Conservation (phyloP, 2,797 vertebrate species). For the Pseudochaenichthys georgianus region DNA sequence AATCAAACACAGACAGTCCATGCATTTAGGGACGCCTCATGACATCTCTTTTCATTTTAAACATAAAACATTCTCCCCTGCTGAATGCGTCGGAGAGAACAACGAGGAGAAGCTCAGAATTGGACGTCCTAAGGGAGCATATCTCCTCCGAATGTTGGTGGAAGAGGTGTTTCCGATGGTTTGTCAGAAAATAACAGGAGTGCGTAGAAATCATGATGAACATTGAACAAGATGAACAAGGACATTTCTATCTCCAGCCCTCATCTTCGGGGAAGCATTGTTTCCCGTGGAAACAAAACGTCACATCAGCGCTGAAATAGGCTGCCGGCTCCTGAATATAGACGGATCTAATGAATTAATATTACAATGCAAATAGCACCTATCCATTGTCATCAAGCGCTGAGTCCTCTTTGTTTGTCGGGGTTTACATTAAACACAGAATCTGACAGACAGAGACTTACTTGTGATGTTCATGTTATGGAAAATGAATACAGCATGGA, state of each 20-base stretch:
- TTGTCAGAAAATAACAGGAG: conserved; percentile 54
- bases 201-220: conserved; percentile 66
- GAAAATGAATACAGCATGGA: conserved; percentile 78
- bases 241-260: conserved; percentile 64
- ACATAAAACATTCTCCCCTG: conserved; percentile 62
- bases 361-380: conserved; percentile 70
- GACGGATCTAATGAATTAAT: conserved; percentile 54
- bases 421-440: conserved; percentile 69
- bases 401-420: conserved; percentile 66
- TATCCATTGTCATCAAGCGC: conserved; percentile 60
- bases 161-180: conserved; percentile 53
- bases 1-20: conserved; percentile 64
- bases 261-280: conserved; percentile 48
- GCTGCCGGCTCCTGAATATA: conserved; percentile 30
- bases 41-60: conserved; percentile 74
- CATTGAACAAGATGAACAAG: conserved; percentile 65
- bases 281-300: conserved; percentile 49
- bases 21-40: conserved; percentile 65
- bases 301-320: conserved; percentile 46
- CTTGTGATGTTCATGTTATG: conserved; percentile 65
- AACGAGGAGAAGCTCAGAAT: conserved; percentile 51
- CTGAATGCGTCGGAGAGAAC: conserved; percentile 51
- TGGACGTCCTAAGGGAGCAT: conserved; percentile 57
- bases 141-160: conserved; percentile 55
- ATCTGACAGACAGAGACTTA: conserved; percentile 54